Evolutionary conservation across 2,888 invertebrate genomes (phyloP).

Genomic region (Hermaeophaga mercurialis): DNA sequence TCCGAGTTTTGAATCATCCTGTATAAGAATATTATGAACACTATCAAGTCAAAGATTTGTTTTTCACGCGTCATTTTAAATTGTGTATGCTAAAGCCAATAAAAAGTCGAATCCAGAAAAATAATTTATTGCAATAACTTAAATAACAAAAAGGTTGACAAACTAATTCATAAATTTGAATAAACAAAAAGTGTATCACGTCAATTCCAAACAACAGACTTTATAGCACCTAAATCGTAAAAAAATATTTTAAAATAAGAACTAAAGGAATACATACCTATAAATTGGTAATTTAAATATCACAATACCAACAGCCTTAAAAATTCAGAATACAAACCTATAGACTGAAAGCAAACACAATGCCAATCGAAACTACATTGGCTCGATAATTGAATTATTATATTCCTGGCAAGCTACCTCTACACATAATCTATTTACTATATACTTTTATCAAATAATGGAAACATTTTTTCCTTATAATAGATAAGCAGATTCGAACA

Average conservation of each 20-base stretch:
- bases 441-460: neutral
- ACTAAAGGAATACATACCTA: slow-evolving; percentile 27
- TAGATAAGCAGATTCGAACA: no score
- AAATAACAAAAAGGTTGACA: slow-evolving; percentile 6
- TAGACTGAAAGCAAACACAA: neutral
- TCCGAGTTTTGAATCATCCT: no score
- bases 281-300: slow-evolving; percentile 36
- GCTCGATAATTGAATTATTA: slow-evolving; percentile 5
- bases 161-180: neutral
- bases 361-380: neutral
- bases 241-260: slow-evolving; percentile 8
- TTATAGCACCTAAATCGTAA: neutral
- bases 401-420: slow-evolving; percentile 18
- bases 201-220: neutral
- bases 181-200: slow-evolving; percentile 17
- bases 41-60: no score
- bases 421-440: slow-evolving; percentile 10
- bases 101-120: slow-evolving; percentile 12
- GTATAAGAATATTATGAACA: no score
- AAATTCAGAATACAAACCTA: slow-evolving; percentile 19
- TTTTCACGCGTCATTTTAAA: no score
- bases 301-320: slow-evolving; percentile 41
- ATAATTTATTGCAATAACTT: slow-evolving; percentile 22
- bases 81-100: neutral
- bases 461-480: no score